A percentile compares a stretch with the other conserved stretches of the same genome.
Conservation (phyloP, 2,113 vertebrate genomes). For the human region DNA sequence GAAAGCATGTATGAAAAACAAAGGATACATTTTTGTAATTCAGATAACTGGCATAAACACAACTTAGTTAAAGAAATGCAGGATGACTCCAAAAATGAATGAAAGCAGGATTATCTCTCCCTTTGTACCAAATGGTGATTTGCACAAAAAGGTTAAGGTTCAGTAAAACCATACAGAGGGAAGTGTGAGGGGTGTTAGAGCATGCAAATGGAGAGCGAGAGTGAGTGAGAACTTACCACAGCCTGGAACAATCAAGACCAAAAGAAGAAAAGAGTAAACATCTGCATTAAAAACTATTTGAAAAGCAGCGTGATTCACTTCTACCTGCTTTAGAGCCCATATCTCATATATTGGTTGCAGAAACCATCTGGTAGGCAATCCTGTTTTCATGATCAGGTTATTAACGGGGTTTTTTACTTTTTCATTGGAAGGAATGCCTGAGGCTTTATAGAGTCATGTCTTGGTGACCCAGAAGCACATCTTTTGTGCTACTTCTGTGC, state of each 20-base stretch:
- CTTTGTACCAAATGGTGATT: conserved; percentile 35
- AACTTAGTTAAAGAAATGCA: conserved; percentile 81
- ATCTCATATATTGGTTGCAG: conserved; percentile 40
- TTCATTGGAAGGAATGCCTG: background rate
- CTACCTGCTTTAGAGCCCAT: conserved; percentile 63
- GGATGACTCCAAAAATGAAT: conserved; percentile 51
- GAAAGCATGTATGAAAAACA: background rate
- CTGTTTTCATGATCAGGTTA: conserved; percentile 15
- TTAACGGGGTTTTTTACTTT: background rate
- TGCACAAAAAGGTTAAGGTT: conserved; percentile 77
- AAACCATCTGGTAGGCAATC: background rate
- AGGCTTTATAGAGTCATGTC: background rate
- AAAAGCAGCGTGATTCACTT: conserved; percentile 72
- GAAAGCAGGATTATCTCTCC: conserved; percentile 67
- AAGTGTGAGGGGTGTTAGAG: conserved; percentile 82
- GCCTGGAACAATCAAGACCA: conserved; percentile 92
- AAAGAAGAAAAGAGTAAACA: conserved; percentile 93
- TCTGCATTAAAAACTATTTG: conserved; percentile 87
- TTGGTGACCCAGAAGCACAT: background rate
- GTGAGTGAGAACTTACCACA: conserved; percentile 94
- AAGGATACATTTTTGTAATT: conserved; percentile 76
- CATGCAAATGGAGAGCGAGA: conserved; percentile 84
- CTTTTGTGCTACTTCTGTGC: no score
- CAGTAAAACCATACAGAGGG: conserved; percentile 74
- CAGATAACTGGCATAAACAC: conserved; percentile 64